Conservation (phyloP, 2,113 vertebrate genomes). For the Notarius quadriscutis region DNA sequence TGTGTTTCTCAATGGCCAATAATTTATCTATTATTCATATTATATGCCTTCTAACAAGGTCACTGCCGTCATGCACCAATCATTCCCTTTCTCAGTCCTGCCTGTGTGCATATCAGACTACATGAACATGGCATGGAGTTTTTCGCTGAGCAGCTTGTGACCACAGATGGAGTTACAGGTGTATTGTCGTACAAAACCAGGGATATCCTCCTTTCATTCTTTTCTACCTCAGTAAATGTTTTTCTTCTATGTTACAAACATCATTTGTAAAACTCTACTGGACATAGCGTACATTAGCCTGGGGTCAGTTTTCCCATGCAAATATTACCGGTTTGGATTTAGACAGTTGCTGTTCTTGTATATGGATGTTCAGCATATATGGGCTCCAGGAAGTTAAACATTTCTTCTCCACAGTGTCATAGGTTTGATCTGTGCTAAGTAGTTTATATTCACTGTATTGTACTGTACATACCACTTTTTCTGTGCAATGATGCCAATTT, state of each 20-base stretch:
- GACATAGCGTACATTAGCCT: not conserved
- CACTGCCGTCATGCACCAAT: not conserved
- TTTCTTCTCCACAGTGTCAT: not conserved
- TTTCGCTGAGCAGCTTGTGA: not conserved
- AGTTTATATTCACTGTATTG: not conserved
- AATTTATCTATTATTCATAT: constrained; percentile 6
- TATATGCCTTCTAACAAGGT: constrained; percentile 1
- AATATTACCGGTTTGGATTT: no score
- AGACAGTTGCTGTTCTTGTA: not conserved
- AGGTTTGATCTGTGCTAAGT: not conserved
- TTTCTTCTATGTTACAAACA: not conserved
- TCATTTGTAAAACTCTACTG: not conserved
- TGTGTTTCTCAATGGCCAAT: not conserved
- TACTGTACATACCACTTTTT: not conserved
- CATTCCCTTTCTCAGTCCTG: not conserved
- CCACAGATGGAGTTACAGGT: not conserved
- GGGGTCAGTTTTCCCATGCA: not conserved
- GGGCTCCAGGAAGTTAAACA: not conserved
- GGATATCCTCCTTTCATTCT: not conserved
- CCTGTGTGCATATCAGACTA: constrained; percentile 14
- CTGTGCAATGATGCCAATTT: constrained; percentile 12
- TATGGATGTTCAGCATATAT: not conserved
- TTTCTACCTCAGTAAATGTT: not conserved
- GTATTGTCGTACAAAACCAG: not conserved
- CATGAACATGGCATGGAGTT: not conserved